phyloP scores from a whole-genome alignment of 1,140 invertebrate genomes.

The Phthorimaea operculella region DNA sequence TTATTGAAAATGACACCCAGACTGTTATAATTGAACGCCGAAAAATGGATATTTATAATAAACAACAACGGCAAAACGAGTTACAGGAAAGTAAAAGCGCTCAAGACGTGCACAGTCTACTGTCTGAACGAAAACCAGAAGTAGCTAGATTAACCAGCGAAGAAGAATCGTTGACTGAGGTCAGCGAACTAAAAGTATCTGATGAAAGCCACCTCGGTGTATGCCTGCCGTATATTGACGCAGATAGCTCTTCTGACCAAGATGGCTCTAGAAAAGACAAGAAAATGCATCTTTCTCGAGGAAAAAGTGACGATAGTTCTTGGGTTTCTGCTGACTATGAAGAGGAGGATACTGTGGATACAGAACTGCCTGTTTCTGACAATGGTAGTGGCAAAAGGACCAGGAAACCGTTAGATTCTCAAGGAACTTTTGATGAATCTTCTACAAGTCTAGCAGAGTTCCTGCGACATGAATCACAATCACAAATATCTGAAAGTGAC shows the following conservation, averaged over 20 bases:
- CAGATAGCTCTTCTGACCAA: constrained; percentile 66
- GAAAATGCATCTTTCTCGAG: constrained; percentile 41
- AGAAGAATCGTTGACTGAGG: constrained; percentile 74
- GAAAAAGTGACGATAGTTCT: constrained; percentile 72
- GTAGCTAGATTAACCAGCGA: constrained; percentile 69
- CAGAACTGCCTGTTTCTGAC: constrained; percentile 45
- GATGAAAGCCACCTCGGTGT: constrained; percentile 61
- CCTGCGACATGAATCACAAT: constrained; percentile 59
- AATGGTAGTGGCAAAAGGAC: constrained; percentile 36
- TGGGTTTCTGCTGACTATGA: constrained; percentile 73
- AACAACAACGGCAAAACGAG: constrained; percentile 58
- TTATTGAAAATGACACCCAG: constrained; percentile 70
- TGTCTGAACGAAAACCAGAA: constrained; percentile 49
- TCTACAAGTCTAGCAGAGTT: constrained; percentile 63
- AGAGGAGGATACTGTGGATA: constrained; percentile 67
- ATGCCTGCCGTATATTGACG: constrained; percentile 60
- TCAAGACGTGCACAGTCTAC: constrained; percentile 41
- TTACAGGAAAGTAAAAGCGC: constrained; percentile 51
- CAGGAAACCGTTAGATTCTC: constrained; percentile 48
- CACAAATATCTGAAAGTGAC: constrained; percentile 48
- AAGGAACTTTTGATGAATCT: constrained; percentile 64
- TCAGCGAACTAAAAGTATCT: constrained; percentile 69
- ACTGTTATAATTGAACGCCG: constrained; percentile 71
- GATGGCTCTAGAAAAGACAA: constrained; percentile 53
- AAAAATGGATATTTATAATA: constrained; percentile 69